These are phyloP conservation scores for Anolis carolinensis DNA, from an alignment of 2,113 vertebrate genomes.

Conservation along the genomic window DNA sequence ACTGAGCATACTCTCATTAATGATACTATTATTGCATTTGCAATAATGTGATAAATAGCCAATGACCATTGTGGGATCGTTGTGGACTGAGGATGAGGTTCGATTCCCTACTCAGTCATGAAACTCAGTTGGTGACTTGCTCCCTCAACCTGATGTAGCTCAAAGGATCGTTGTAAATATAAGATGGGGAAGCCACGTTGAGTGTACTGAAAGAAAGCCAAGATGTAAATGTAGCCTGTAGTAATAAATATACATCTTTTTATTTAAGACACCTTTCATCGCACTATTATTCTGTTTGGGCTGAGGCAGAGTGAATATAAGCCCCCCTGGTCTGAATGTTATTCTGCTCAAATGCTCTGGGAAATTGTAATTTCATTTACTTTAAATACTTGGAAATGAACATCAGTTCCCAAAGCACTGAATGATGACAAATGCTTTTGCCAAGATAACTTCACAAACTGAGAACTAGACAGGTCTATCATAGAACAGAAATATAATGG, in stretches of 20 bases:
- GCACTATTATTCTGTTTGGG: neutral
- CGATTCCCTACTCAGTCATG: no score
- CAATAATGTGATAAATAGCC: neutral
- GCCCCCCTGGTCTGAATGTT: neutral
- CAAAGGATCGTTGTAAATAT: no score
- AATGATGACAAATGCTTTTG: neutral
- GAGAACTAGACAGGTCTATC: neutral
- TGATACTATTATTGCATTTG: neutral
- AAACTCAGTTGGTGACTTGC: no score
- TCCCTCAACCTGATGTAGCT: no score
- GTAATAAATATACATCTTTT: no score
- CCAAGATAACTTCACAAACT: neutral
- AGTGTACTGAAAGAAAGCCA: no score
- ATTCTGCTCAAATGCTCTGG: neutral
- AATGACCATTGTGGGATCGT: no score
- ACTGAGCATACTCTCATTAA: neutral
- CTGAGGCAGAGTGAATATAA: neutral
- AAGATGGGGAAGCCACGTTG: no score
- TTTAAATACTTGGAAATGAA: neutral
- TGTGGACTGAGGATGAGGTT: no score
- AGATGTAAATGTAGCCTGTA: no score
- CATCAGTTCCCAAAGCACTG: neutral
- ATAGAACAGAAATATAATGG: neutral
- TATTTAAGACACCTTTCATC: neutral
- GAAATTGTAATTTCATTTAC: neutral